Evolutionary conservation across 2,113 vertebrate genomes (phyloP).

Genomic region (Bombycilla garrulus): DNA sequence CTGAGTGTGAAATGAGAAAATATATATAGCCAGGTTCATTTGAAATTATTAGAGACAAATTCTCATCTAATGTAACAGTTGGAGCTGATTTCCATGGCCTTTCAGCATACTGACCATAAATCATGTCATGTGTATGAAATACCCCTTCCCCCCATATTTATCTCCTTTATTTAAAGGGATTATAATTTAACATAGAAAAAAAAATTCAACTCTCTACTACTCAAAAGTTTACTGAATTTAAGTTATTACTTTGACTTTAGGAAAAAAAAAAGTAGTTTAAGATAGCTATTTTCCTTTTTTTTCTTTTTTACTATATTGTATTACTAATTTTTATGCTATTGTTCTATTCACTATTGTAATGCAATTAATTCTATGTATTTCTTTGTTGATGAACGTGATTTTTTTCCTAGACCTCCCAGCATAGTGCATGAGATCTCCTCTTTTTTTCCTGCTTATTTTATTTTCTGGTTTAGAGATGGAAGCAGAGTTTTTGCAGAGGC

Average conservation of each 20-base stretch:
- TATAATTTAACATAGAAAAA: neutral
- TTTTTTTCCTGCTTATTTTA: neutral
- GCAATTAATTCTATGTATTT: neutral
- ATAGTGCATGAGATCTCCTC: neutral
- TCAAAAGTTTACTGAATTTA: neutral
- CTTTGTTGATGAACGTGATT: neutral
- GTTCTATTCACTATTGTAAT: neutral
- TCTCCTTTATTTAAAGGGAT: neutral
- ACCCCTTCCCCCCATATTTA: neutral
- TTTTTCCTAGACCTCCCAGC: neutral
- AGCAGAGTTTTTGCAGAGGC: neutral
- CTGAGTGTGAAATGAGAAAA: slow-evolving; percentile 53
- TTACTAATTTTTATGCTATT: neutral
- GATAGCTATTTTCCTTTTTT: neutral
- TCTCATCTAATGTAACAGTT: neutral
- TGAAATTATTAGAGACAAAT: slow-evolving; percentile 19
- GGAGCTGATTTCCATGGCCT: neutral
- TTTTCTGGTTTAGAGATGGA: neutral
- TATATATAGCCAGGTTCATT: slow-evolving; percentile 30
- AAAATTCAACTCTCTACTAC: neutral
- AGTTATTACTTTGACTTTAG: neutral
- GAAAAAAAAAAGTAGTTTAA: neutral
- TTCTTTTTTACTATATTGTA: neutral
- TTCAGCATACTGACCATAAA: neutral
- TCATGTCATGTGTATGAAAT: neutral